phyloP scores from a whole-genome alignment of 1,140 invertebrate genomes.

The Bombus fervidus region DNA sequence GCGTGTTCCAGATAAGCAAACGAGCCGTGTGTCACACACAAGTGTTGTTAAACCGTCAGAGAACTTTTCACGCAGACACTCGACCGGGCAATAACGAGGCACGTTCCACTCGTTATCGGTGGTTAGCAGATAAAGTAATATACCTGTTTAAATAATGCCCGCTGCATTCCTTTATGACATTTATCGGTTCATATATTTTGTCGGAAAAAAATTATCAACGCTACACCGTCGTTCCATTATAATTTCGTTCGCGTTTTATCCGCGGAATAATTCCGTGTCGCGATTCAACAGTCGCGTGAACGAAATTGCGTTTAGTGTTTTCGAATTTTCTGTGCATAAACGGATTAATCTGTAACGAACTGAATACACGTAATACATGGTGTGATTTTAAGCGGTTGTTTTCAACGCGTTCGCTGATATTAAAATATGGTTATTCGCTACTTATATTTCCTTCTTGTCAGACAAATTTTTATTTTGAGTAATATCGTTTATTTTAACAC shows the following conservation, averaged over 20 bases:
- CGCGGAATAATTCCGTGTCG: not conserved
- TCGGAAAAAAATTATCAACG: not conserved
- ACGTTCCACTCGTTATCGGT: conserved; percentile 43
- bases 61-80: conserved; percentile 22
- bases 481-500: too few relatives aligned
- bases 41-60: not conserved
- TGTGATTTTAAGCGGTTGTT: not conserved
- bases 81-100: conserved; percentile 24
- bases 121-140: conserved; percentile 41
- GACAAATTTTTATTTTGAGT: too few relatives aligned
- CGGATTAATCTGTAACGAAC: not conserved
- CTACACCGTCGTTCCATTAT: not conserved
- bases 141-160: conserved; percentile 47
- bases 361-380: not conserved
- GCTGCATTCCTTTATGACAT: conserved; percentile 30
- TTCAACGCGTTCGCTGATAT: not conserved
- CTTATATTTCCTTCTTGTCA: too few relatives aligned
- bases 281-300: not conserved
- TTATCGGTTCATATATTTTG: conserved; percentile 30
- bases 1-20: conserved; percentile 40
- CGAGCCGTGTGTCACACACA: conserved; percentile 25
- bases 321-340: not conserved
- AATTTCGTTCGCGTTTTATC: conserved; percentile 23
- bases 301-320: not conserved
- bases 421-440: too few relatives aligned